Evolutionary conservation across 2,113 vertebrate species (phyloP), one percentile per base, ranked within the genome.

Genomic region (Saccopteryx leptura): DNA sequence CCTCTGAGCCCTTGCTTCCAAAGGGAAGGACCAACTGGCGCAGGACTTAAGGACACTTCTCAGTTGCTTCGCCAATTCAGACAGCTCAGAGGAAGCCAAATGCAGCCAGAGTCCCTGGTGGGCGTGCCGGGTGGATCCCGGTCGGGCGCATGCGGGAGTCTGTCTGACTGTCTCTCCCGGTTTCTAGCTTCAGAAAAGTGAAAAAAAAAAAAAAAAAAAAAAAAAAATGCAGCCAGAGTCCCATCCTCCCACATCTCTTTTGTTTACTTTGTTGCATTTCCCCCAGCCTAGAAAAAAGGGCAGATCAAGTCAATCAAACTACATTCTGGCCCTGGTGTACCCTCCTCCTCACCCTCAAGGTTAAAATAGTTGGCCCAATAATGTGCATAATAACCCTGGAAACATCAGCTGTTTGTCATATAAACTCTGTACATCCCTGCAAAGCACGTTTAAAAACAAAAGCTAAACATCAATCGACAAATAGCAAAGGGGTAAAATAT

Each of bases 371-470:
- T 56, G 63, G 75, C 50, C 83, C 46, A 58, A 3, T 52, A 61
- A 54, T 24, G 33, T 48, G 9, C 28, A 1, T 14, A 39, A 18
- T 74, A 76, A 91, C 5, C 8, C 58, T 3, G 9, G 78, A 94
- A 72, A 54, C 76, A 14, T 4, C n/a, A 92, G 65, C n/a, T 79
- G 0, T 10, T 11, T 2, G 39, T 76, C 28, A 52, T 5, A 48
- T 81, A 88, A 75, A 66, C 31, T 56, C 61, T 26, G 56, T 66
- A 23, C 75, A 19, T 88, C 81, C 90, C 33, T 92, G 94, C 81
- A 81, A 92, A 92, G 88, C n/a, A 87, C 48, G 19, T n/a, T 88
- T 69, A 82, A 78, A 58, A 60, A 74, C 28, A 80, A 86, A 92
- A 90, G 76, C 68, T 61, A 76, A 56, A 90, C 79, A 82, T 8